Conservation (phyloP, 2,888 invertebrate genomes). For the Sminthurinus aureus region DNA sequence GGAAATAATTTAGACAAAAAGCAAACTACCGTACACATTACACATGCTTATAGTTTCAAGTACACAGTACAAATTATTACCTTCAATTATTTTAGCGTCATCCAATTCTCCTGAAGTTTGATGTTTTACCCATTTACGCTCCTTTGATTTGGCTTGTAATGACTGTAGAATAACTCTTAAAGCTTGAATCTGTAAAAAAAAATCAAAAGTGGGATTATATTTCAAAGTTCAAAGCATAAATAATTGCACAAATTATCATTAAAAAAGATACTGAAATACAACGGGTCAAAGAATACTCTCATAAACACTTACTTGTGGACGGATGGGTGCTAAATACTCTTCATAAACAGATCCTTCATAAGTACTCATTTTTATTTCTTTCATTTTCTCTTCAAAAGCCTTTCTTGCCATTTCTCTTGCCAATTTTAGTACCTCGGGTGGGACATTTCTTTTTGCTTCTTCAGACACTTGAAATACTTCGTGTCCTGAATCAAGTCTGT, state of each 20-base stretch:
- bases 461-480: constrained; percentile 92
- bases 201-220: neutral
- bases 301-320: constrained; percentile 70
- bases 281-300: neutral
- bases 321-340: constrained; percentile 79
- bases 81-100: constrained; percentile 93
- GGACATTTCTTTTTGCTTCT: constrained; percentile 87
- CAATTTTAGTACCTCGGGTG: constrained; percentile 85
- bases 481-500: constrained; percentile 91
- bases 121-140: constrained; percentile 91
- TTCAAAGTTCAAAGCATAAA: neutral
- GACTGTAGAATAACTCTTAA: constrained; percentile 83
- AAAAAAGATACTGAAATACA: neutral
- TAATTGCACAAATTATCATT: too few relatives aligned
- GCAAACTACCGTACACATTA: neutral
- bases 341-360: constrained; percentile 89
- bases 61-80: constrained; percentile 64
- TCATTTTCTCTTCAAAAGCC: constrained; percentile 84
- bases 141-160: constrained; percentile 91
- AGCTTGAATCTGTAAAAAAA: constrained; percentile 72
- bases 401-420: constrained; percentile 92
- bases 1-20: neutral
- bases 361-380: constrained; percentile 94
- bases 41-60: neutral
- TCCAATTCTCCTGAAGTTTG: constrained; percentile 96